A percentile compares a stretch with the other conserved stretches of the same genome.
Conservation (phyloP, 1,140 invertebrate genomes). For the Pissodes strobi region DNA sequence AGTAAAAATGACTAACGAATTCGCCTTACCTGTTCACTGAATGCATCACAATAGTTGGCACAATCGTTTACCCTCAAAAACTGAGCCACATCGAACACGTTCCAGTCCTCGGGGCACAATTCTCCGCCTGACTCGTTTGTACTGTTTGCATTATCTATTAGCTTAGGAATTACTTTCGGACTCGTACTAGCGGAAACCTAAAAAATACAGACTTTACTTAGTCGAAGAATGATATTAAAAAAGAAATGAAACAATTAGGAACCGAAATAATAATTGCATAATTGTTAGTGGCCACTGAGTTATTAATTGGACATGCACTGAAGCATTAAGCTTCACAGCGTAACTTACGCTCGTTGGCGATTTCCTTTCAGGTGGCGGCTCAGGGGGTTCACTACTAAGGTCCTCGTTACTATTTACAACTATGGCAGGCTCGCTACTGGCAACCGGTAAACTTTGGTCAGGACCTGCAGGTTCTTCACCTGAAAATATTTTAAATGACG, state of each 20-base stretch:
- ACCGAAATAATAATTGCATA: too few relatives aligned
- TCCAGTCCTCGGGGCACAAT: slow-evolving; percentile 78
- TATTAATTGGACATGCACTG: too few relatives aligned
- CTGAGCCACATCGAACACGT: slow-evolving; percentile 80
- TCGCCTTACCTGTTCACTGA: slow-evolving; percentile 76
- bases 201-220: slow-evolving; percentile 31
- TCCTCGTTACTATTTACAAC: not conserved
- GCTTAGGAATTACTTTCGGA: slow-evolving; percentile 70
- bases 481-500: too few relatives aligned
- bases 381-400: slow-evolving; percentile 48
- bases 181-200: slow-evolving; percentile 55
- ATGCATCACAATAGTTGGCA: slow-evolving; percentile 84
- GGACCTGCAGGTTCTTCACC: slow-evolving; percentile 62
- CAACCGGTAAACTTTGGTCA: slow-evolving; percentile 63
- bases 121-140: slow-evolving; percentile 59
- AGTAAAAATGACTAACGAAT: too few relatives aligned
- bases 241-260: too few relatives aligned
- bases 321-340: too few relatives aligned
- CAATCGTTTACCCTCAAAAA: slow-evolving; percentile 90
- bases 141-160: slow-evolving; percentile 62
- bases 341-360: slow-evolving; percentile 66
- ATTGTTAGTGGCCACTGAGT: too few relatives aligned
- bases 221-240: slow-evolving; percentile 7
- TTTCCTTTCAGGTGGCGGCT: slow-evolving; percentile 62
- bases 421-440: slow-evolving; percentile 34